These are phyloP conservation scores for Pocota personata DNA, from an alignment of 2,888 invertebrate genomes.

Conservation along the genomic window DNA sequence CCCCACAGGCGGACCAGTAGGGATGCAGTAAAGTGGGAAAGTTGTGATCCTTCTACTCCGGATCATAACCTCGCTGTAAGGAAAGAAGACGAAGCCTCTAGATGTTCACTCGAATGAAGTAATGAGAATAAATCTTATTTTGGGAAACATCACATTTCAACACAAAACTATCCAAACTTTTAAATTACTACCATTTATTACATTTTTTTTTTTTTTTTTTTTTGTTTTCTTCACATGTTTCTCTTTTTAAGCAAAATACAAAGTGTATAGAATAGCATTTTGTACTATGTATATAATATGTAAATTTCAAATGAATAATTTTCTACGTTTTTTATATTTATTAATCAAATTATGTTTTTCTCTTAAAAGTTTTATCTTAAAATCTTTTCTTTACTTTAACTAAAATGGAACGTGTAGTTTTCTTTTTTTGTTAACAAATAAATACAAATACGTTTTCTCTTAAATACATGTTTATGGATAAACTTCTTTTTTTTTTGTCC, in stretches of 20 bases:
- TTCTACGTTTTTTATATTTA: conserved; percentile 34
- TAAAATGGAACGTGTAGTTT: conserved; percentile 69
- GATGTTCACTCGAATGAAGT: too few species aligned
- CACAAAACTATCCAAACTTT: background rate
- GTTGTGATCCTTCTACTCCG: too few species aligned
- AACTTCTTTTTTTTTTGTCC: background rate
- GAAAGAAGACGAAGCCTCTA: too few species aligned
- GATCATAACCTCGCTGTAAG: too few species aligned
- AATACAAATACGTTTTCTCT: conserved; percentile 53
- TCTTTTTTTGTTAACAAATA: conserved; percentile 48
- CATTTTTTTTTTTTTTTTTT: too few species aligned
- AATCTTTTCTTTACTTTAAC: conserved; percentile 29
- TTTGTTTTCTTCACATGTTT: conserved; percentile 46
- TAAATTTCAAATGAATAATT: conserved; percentile 74
- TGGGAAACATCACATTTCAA: background rate
- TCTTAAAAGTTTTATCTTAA: conserved; percentile 14
- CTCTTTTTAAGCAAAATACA: conserved; percentile 70
- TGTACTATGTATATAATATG: conserved; percentile 73
- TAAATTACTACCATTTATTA: conserved; percentile 72
- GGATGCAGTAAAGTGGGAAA: too few species aligned
- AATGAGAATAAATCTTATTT: too few species aligned
- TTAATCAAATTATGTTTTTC: background rate
- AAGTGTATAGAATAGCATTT: conserved; percentile 73
- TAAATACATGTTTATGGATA: conserved; percentile 43
- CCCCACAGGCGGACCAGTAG: too few species aligned